Evolutionary conservation across 2,888 invertebrate species (phyloP).

Genomic region (Onthophagus sagittarius): DNA sequence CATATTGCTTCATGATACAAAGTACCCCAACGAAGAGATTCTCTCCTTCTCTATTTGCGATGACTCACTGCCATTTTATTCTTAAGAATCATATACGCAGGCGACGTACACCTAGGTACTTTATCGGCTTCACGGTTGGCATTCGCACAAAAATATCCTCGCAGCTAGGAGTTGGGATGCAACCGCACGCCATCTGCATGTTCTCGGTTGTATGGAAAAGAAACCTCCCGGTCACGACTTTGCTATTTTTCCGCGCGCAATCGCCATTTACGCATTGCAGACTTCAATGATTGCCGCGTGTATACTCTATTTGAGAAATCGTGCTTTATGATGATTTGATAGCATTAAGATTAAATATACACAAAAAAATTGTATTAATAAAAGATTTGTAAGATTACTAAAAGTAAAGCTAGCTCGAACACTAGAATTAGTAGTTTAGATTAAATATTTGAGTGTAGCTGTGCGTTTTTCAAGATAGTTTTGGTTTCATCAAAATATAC

Average conservation of each 20-base stretch:
- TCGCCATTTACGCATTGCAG: background rate
- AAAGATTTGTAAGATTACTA: too few relatives aligned
- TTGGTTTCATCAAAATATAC: too few relatives aligned
- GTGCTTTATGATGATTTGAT: background rate
- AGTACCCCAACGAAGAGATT: background rate
- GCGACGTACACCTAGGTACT: background rate
- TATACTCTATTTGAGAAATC: background rate
- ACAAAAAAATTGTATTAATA: too few relatives aligned
- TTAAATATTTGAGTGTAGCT: too few relatives aligned
- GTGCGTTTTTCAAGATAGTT: too few relatives aligned
- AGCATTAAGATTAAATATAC: too few relatives aligned
- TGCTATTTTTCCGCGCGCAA: background rate
- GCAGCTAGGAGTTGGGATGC: background rate
- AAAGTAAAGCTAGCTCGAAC: too few relatives aligned
- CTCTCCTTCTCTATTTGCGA: background rate
- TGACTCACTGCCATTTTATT: background rate
- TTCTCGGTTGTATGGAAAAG: background rate
- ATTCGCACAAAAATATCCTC: background rate
- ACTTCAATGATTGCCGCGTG: background rate
- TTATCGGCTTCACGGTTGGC: background rate
- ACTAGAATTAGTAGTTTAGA: too few relatives aligned
- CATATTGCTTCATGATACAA: background rate
- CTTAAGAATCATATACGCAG: background rate
- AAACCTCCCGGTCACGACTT: background rate
- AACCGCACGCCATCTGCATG: background rate